A percentile compares a stretch with the other conserved stretches of the same genome.
Conservation (phyloP, 2,797 vertebrate species). For the Siniperca obscura region DNA sequence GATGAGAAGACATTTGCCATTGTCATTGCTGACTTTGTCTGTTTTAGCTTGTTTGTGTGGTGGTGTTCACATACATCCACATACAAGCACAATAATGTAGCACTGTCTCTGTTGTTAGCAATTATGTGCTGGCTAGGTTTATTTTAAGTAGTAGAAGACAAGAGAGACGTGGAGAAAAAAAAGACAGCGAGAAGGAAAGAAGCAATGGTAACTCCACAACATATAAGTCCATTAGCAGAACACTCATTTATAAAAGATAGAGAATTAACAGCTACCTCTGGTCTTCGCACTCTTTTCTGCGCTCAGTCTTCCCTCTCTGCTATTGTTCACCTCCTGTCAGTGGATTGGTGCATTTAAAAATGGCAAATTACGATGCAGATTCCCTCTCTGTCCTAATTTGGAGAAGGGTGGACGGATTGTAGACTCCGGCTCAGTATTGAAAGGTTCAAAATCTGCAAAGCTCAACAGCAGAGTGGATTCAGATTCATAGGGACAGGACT, state of each 20-base stretch:
- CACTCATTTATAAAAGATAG: conserved; percentile 61
- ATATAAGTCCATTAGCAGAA: conserved; percentile 52
- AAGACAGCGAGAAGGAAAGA: conserved; percentile 2
- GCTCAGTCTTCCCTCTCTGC: conserved; percentile 8
- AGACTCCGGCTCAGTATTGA: background rate
- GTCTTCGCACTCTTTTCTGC: background rate
- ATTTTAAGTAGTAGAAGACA: conserved; percentile 21
- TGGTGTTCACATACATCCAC: background rate
- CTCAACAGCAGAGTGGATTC: background rate
- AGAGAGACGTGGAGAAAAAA: background rate
- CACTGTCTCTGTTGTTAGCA: conserved; percentile 12
- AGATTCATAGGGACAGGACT: background rate
- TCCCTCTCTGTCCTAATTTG: background rate
- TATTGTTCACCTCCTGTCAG: conserved; percentile 5
- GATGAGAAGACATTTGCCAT: background rate
- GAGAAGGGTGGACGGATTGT: background rate
- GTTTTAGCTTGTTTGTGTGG: background rate
- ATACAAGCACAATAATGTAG: background rate
- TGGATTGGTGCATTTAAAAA: conserved; percentile 11
- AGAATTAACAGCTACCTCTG: conserved; percentile 41
- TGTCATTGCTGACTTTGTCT: background rate
- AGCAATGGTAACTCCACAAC: conserved; percentile 3
- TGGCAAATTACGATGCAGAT: background rate
- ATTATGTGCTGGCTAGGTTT: conserved; percentile 4
- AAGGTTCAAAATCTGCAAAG: background rate